These are phyloP conservation scores for Oreohelix idahoensis DNA, from an alignment of 1,140 invertebrate species.

Conservation along the genomic window DNA sequence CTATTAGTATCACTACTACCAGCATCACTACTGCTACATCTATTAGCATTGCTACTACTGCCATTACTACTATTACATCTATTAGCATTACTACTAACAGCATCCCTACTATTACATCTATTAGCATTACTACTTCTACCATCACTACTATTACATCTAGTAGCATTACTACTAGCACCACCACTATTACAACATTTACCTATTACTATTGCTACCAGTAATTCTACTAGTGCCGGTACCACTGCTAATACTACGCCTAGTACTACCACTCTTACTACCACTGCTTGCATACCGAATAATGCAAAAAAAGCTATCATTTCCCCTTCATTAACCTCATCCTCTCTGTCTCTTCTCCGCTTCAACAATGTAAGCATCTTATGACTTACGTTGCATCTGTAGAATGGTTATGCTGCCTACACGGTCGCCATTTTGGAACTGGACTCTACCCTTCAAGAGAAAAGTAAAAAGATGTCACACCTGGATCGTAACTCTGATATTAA, in stretches of 20 bases:
- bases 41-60: slow-evolving; percentile 11
- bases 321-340: too few relatives aligned
- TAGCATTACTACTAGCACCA: not conserved
- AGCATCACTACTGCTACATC: slow-evolving; percentile 10
- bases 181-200: not conserved
- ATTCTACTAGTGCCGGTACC: not conserved
- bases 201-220: not conserved
- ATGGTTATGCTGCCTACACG: slow-evolving; percentile 93
- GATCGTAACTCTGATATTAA: too few relatives aligned
- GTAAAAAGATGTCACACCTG: not conserved
- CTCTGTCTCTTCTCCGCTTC: too few relatives aligned
- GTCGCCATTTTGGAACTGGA: slow-evolving; percentile 95
- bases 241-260: not conserved
- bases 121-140: not conserved
- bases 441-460: slow-evolving; percentile 82
- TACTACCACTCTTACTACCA: not conserved
- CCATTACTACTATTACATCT: slow-evolving; percentile 19
- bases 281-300: not conserved
- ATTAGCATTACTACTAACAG: not conserved
- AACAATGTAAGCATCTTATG: too few relatives aligned
- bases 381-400: slow-evolving; percentile 91
- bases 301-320: not conserved
- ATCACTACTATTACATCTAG: not conserved
- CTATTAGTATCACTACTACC: slow-evolving; percentile 2
- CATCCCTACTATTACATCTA: not conserved